phyloP scores from a whole-genome alignment of 2,113 vertebrate genomes.

The Scomber colias region DNA sequence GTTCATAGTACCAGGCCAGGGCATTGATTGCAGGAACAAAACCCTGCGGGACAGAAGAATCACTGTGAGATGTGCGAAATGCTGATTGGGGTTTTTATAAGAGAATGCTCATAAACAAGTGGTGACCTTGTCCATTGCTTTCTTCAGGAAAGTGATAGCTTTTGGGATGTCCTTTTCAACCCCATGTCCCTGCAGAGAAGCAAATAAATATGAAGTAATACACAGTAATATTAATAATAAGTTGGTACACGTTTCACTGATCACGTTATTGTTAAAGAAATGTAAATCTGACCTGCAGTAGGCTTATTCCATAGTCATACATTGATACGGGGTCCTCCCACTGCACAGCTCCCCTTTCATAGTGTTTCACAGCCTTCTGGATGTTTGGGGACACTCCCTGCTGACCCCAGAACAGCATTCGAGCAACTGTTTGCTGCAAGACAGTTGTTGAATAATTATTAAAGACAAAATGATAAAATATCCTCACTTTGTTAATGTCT shows the following conservation, averaged over 20 bases:
- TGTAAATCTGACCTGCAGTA: constrained; percentile 80
- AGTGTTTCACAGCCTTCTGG: constrained; percentile 82
- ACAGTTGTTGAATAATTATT: not conserved
- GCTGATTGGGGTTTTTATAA: not conserved
- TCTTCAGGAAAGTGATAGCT: constrained; percentile 82
- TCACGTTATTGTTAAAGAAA: not conserved
- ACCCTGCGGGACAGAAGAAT: constrained; percentile 67
- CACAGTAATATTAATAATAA: not conserved
- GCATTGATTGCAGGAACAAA: constrained; percentile 85
- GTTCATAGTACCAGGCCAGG: constrained; percentile 87
- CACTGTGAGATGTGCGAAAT: not conserved
- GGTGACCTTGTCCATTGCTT: constrained; percentile 80
- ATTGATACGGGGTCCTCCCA: constrained; percentile 83
- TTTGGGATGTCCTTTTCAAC: constrained; percentile 82
- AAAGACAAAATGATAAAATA: not conserved
- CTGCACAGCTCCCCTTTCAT: constrained; percentile 81
- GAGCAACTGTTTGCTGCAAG: constrained; percentile 82
- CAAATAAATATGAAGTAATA: not conserved
- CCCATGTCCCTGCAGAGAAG: constrained; percentile 81
- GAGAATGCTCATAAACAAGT: not conserved
- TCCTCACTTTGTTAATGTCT: not conserved
- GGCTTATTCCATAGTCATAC: constrained; percentile 87
- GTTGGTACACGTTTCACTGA: not conserved
- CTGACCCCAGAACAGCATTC: constrained; percentile 90
- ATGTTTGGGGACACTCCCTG: constrained; percentile 84